Evolutionary conservation across 2,888 invertebrate species (phyloP), one percentile per base, ranked within the genome.

Genomic region (Girardia tigrina): DNA sequence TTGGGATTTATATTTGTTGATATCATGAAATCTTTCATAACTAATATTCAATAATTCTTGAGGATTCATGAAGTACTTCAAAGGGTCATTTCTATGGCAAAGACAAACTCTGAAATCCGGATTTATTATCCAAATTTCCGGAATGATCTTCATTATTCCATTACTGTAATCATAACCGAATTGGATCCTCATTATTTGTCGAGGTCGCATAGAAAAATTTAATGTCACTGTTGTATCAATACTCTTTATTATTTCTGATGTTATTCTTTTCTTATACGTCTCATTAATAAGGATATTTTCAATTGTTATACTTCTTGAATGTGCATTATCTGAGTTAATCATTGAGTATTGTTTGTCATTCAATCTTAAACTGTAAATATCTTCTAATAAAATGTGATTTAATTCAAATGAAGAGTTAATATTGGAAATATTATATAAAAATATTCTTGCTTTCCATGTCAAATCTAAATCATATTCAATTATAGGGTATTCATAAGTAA

Each of bases 51-150:
- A 12, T 12, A 56, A n/a, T 56, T 56, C 56, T 6, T n/a, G 20
- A 16, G 56, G 56, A 16, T 56, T n/a, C 56, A 56, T 56, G 23
- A 56, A 56, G 23, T 56, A 56, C 23, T 56, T 56, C 8, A 56
- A 56, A 56, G 56, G 56, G 23, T 56, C 56, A 56, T 56, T 56
- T 4, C 56, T 56, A 16, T 56, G 56, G 23, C 8, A 8, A 20
- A 56, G n/a, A n/a, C 56, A 56, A 12, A 56, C 56, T 56, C 56
- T n/a, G 23, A 56, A 56, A 56, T 56, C 56, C 4, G 56, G 56
- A 56, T 56, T 56, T 56, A 56, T 56, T 6, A 56, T 56, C n/a
- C n/a, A 12, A 20, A 56, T 6, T 56, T 56, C 56, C n/a, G 56
- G 56, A 23, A 56, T 23, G n/a, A 56, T 56, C 4, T 56, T 56